These are phyloP conservation scores for Latheticus oryzae DNA, from an alignment of 2,888 invertebrate genomes.

Conservation along the genomic window DNA sequence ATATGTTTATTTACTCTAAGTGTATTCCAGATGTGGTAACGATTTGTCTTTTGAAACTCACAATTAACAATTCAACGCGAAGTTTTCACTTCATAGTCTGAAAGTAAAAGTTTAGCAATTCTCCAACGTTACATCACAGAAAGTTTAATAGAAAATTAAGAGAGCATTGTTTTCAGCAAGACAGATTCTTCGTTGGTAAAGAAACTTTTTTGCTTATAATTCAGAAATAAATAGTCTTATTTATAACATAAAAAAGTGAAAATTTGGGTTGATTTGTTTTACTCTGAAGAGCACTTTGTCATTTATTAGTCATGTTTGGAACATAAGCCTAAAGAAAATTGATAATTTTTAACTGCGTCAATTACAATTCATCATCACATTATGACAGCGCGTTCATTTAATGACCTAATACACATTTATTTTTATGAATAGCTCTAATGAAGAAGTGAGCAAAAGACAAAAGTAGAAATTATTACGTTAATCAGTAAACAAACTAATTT, in stretches of 20 bases:
- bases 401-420: no score
- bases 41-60: constrained; percentile 9
- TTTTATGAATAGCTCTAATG: no score
- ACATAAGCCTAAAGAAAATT: no score
- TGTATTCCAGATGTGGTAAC: not conserved
- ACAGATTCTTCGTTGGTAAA: not conserved
- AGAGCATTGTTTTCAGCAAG: not conserved
- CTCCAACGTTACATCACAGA: not conserved
- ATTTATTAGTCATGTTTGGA: no score
- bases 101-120: constrained; percentile 10
- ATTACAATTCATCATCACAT: no score
- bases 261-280: no score
- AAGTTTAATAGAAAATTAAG: constrained; percentile 12
- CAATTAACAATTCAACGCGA: constrained; percentile 19
- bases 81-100: constrained; percentile 10
- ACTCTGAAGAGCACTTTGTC: not conserved
- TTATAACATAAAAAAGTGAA: no score
- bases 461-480: no score
- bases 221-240: not conserved
- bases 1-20: constrained; percentile 1
- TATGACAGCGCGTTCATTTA: no score
- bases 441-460: no score
- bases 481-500: no score
- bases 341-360: no score
- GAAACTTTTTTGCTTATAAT: not conserved